These are phyloP conservation scores for Siderastrea siderea DNA, from an alignment of 92 coral and sea anemone genomes.

Conservation along the genomic window DNA sequence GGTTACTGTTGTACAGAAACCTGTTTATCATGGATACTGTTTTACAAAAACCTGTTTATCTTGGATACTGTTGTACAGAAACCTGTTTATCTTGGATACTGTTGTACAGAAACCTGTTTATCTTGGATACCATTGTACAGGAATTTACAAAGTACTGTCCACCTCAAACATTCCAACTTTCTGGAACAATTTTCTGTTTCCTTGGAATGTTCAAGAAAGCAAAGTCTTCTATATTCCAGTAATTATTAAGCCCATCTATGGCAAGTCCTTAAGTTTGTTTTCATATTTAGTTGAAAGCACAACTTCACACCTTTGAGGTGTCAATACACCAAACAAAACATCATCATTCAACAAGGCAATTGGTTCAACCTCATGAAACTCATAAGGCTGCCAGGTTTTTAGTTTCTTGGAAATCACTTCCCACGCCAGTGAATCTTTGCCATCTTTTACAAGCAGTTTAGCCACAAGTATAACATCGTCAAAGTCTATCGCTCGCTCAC, in stretches of 20 bases:
- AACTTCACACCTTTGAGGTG: slow-evolving; percentile 22
- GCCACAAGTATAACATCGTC: slow-evolving; percentile 17
- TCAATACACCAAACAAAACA: slow-evolving; percentile 24
- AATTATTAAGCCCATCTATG: neutral
- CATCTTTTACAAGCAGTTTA: slow-evolving; percentile 15
- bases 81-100: too few species aligned
- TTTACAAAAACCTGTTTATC: too few species aligned
- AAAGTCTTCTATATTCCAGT: neutral
- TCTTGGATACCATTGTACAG: too few species aligned
- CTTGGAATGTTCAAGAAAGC: neutral
- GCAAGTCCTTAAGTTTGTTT: slow-evolving; percentile 6
- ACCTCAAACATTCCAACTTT: too few species aligned
- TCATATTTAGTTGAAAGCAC: slow-evolving; percentile 34
- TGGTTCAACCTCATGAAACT: slow-evolving; percentile 27
- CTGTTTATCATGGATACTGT: too few species aligned
- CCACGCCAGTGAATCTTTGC: slow-evolving; percentile 22
- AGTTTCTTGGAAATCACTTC: slow-evolving; percentile 37
- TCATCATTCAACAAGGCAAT: slow-evolving; percentile 33
- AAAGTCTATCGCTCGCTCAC: slow-evolving; percentile 14
- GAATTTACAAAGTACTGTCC: too few species aligned
- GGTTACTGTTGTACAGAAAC: too few species aligned
- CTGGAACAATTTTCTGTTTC: neutral
- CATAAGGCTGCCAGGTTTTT: slow-evolving; percentile 9
- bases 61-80: too few species aligned
- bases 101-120: too few species aligned